Evolutionary conservation across 2,888 invertebrate species (phyloP), one percentile per base, ranked within the genome.

Genomic region (Pyrocoelia pectoralis): DNA sequence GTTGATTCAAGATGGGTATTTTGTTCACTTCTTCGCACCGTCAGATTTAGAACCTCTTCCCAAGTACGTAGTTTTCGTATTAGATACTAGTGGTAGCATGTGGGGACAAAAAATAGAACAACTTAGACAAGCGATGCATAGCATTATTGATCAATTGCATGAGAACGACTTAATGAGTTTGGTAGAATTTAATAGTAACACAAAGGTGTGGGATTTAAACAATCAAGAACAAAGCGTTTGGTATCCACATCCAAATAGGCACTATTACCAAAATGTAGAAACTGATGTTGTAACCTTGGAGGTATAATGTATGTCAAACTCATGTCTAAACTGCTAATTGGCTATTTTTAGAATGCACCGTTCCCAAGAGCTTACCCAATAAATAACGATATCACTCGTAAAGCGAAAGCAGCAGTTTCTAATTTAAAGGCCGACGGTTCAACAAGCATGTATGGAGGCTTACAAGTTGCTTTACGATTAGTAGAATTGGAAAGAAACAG

Each of bases 71-170:
- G 84, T 91, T 8, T 92, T 92, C 76, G 88, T 92, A n/a, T 81
- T 92, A 73, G 92, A 92, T 76, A 87, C 89, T 0, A 90, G 90
- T 28, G 90, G 91, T 5, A 91, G 91, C 52, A 92, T 92, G 92
- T 81, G 82, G 70, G 91, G 88, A 17, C 82, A 83, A 55, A 89
- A 89, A 80, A 85, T 91, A 46, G 78, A 81, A 13, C 90, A 91
- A 78, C 80, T 90, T 12, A 85, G 86, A 56, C 84, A 86, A 60
- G 90, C 91, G 17, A 90, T 91, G 89, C 79, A 82, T 66, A 84
- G 85, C 51, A 91, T 91, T 65, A 82, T 92, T 12, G 79, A 80
- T 9, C 87, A 89, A 70, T 82, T 92, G 15, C 84, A 87, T 55
- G 69, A 79, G 0, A 84, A 85, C 1, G 91, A 91, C 77, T 85